phyloP scores from a whole-genome alignment of 2,888 invertebrate genomes.

The Arge pagana region DNA sequence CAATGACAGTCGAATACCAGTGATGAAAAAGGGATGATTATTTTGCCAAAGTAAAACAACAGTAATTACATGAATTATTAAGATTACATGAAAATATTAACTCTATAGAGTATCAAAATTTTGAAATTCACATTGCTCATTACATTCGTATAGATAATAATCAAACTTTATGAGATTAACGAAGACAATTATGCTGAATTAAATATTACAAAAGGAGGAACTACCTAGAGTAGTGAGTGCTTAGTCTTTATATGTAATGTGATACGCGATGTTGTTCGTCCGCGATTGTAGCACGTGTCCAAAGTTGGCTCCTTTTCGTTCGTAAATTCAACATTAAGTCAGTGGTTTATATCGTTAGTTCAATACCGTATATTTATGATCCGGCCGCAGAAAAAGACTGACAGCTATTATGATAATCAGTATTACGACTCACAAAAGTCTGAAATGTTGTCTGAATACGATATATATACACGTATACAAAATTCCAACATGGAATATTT shows the following conservation, averaged over 20 bases:
- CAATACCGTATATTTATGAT: constrained; percentile 33
- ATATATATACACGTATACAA: constrained; percentile 33
- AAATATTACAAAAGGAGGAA: too few relatives aligned
- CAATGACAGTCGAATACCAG: too few relatives aligned
- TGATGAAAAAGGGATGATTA: too few relatives aligned
- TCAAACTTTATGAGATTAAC: constrained; percentile 11
- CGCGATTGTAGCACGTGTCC: constrained; percentile 40
- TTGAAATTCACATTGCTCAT: too few relatives aligned
- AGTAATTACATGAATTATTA: too few relatives aligned
- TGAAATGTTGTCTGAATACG: constrained; percentile 44
- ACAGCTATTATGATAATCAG: constrained; percentile 50
- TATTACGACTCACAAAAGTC: constrained; percentile 50
- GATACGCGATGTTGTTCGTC: constrained; percentile 37
- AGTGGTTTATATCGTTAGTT: constrained; percentile 31
- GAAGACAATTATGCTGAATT: too few relatives aligned
- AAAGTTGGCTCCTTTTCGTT: constrained; percentile 45
- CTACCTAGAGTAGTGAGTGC: constrained; percentile 31
- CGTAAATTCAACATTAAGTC: constrained; percentile 31
- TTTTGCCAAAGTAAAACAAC: too few relatives aligned
- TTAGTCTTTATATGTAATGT: constrained; percentile 35
- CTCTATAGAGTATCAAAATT: too few relatives aligned
- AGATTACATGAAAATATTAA: too few relatives aligned
- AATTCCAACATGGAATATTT: constrained; percentile 24
- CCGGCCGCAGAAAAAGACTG: constrained; percentile 47
- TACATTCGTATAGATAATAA: constrained; percentile 40